phyloP scores from a whole-genome alignment of 2,113 vertebrate genomes.

The Pterophyllum scalare region DNA sequence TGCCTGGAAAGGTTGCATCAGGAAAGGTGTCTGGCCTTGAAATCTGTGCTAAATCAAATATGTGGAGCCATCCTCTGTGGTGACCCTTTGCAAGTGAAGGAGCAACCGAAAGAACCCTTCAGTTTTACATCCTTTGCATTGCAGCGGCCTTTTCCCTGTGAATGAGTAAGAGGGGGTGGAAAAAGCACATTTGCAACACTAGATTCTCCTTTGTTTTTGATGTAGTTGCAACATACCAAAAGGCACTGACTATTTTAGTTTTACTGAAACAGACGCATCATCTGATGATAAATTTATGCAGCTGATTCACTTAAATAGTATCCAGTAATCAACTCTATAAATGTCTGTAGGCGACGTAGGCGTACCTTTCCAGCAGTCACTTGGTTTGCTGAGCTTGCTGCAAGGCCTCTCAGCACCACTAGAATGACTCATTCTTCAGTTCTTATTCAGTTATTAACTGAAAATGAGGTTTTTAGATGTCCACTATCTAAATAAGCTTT shows the following conservation, averaged over 20 bases:
- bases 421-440: background rate
- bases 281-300: background rate
- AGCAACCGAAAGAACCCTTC: background rate
- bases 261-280: background rate
- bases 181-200: background rate
- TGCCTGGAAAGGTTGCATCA: background rate
- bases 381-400: background rate
- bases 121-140: background rate
- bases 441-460: constrained; percentile 1
- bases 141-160: background rate
- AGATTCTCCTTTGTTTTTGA: background rate
- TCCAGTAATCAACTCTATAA: constrained; percentile 7
- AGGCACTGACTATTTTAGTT: background rate
- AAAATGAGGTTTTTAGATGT: background rate
- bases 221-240: background rate
- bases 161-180: background rate
- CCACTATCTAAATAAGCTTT: background rate
- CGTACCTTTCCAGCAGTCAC: background rate
- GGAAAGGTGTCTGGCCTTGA: background rate
- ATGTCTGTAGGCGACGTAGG: constrained; percentile 12
- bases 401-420: constrained; percentile 2
- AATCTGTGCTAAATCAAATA: constrained; percentile 1
- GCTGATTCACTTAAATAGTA: constrained; percentile 3
- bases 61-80: background rate
- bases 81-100: background rate